Percentiles rank a stretch among this genome's conserved stretches.
Evolutionary conservation across 2,888 invertebrate genomes (phyloP).

Genomic region (Orthosia gracilis): DNA sequence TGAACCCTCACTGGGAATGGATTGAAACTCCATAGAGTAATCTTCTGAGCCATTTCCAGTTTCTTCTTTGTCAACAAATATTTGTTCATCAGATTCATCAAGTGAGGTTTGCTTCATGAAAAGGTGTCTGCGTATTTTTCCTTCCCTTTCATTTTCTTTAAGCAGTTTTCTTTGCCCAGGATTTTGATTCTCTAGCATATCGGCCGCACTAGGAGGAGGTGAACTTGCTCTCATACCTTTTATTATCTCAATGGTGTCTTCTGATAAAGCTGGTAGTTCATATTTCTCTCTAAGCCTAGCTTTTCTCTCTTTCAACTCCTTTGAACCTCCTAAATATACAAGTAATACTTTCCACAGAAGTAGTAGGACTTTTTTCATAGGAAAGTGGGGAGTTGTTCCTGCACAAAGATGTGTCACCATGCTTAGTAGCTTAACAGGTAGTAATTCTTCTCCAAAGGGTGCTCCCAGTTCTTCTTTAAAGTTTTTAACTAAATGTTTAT

Average conservation of each 20-base stretch:
- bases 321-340: constrained; percentile 97
- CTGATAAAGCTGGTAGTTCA: constrained; percentile 94
- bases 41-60: constrained; percentile 92
- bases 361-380: constrained; percentile 99
- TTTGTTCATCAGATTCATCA: constrained; percentile 94
- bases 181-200: constrained; percentile 96
- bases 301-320: constrained; percentile 95
- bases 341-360: constrained; percentile 98
- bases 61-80: constrained; percentile 94
- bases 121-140: constrained; percentile 94
- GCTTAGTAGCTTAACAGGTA: constrained; percentile 97
- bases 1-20: constrained; percentile 83
- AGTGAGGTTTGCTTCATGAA: constrained; percentile 98
- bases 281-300: constrained; percentile 92
- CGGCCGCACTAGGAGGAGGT: constrained; percentile 98
- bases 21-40: constrained; percentile 92
- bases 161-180: constrained; percentile 92
- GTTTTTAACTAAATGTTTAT: constrained; percentile 89
- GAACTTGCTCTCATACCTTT: constrained; percentile 98
- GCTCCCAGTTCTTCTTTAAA: constrained; percentile 92
- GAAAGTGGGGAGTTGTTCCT: constrained; percentile 98
- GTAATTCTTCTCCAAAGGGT: constrained; percentile 94
- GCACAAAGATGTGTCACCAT: constrained; percentile 99
- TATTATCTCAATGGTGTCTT: constrained; percentile 99
- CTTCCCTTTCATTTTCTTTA: constrained; percentile 91